A percentile compares a stretch with the other conserved stretches of the same genome.
Conservation (phyloP, 2,797 vertebrate genomes). For the Mus spretus region DNA sequence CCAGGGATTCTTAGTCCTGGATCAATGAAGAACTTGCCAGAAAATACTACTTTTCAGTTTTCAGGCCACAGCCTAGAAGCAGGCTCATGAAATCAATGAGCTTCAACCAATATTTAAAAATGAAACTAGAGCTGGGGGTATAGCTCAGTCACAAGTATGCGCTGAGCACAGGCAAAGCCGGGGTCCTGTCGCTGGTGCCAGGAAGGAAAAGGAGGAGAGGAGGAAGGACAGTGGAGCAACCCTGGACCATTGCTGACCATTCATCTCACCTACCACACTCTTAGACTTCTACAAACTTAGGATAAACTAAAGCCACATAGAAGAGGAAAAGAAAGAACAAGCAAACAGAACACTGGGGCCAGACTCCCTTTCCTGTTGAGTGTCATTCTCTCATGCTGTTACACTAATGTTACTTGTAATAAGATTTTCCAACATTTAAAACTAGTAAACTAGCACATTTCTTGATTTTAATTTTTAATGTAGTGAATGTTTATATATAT, state of each 20-base stretch:
- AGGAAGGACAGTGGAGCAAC: too few species aligned
- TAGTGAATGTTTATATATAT: not conserved
- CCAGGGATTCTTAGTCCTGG: not conserved
- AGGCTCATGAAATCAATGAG: slow-evolving; percentile 25
- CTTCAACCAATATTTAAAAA: slow-evolving; percentile 65
- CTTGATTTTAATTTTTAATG: slow-evolving; percentile 48
- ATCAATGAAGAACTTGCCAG: not conserved
- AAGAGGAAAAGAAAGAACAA: not conserved
- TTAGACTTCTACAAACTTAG: not conserved
- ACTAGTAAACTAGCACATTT: slow-evolving; percentile 5
- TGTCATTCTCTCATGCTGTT: slow-evolving; percentile 39
- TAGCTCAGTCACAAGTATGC: not conserved
- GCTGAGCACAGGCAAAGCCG: not conserved
- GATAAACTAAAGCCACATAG: not conserved
- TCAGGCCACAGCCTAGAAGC: slow-evolving; percentile 10
- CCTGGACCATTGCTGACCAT: not conserved
- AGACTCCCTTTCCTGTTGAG: not conserved
- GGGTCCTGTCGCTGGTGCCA: not conserved
- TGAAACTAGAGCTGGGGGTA: not conserved
- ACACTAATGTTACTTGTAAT: slow-evolving; percentile 22
- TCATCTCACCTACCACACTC: not conserved
- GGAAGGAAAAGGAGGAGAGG: too few species aligned
- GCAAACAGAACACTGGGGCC: not conserved
- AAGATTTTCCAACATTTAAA: slow-evolving; percentile 47
- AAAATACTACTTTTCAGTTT: slow-evolving; percentile 34